Conservation (phyloP, 2,888 invertebrate genomes). For the Ischnura elegans region DNA sequence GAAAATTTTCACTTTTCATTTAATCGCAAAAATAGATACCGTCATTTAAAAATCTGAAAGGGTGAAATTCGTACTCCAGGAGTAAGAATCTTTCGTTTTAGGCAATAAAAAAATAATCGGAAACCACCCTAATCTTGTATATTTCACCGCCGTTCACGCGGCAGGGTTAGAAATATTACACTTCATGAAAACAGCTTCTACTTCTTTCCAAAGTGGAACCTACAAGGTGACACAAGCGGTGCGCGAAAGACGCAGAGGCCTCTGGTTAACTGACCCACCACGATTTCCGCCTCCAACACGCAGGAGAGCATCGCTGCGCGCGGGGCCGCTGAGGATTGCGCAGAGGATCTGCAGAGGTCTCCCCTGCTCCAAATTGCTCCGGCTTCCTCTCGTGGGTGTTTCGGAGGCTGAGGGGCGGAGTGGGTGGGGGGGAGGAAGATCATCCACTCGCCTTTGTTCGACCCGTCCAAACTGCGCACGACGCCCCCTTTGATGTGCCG, state of each 20-base stretch:
- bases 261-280: background rate
- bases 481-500: conserved; percentile 17
- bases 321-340: background rate
- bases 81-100: too few relatives aligned
- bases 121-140: too few relatives aligned
- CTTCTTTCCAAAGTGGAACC: too few relatives aligned
- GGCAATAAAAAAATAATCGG: too few relatives aligned
- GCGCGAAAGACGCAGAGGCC: background rate
- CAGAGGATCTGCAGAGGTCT: background rate
- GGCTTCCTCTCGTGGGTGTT: conserved; percentile 35
- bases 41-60: too few relatives aligned
- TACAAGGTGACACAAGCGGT: background rate
- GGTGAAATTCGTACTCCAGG: too few relatives aligned
- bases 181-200: too few relatives aligned
- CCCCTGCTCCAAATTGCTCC: background rate
- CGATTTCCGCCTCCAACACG: background rate
- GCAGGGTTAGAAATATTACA: too few relatives aligned
- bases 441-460: background rate
- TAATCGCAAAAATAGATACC: too few relatives aligned
- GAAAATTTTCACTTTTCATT: too few relatives aligned
- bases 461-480: conserved; percentile 17
- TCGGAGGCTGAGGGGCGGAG: background rate
- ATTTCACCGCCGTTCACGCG: too few relatives aligned
- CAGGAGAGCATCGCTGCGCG: background rate
- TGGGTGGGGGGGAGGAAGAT: background rate